phyloP scores from a whole-genome alignment of 1,140 invertebrate genomes.

The Penaeus indicus region DNA sequence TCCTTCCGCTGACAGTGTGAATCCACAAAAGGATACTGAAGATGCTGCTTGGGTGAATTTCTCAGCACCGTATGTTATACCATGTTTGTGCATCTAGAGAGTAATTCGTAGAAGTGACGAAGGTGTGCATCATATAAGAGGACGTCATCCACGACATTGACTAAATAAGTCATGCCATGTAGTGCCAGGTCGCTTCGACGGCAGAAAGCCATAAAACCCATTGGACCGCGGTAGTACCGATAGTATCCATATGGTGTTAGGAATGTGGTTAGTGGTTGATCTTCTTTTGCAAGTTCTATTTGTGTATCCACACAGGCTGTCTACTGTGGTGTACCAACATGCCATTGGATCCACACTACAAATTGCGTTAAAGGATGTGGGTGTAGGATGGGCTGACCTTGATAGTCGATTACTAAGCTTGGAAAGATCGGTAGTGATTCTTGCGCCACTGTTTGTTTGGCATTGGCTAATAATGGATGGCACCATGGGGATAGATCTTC shows the following conservation, averaged over 20 bases:
- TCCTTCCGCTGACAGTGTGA: not conserved
- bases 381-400: too few relatives aligned
- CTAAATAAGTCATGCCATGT: not conserved
- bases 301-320: not conserved
- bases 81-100: too few relatives aligned
- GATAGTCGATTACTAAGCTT: too few relatives aligned
- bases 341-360: too few relatives aligned
- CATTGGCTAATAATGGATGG: too few relatives aligned
- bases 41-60: not conserved
- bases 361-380: too few relatives aligned
- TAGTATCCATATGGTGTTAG: not conserved
- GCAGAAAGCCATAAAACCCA: not conserved
- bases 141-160: not conserved
- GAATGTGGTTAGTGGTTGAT: not conserved
- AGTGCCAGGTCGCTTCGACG: not conserved
- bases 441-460: too few relatives aligned
- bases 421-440: too few relatives aligned
- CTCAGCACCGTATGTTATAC: too few relatives aligned
- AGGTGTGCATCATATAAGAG: not conserved
- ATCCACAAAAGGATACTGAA: not conserved
- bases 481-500: too few relatives aligned
- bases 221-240: not conserved
- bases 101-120: too few relatives aligned
- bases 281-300: not conserved
- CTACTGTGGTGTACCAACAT: too few relatives aligned